phyloP scores from a whole-genome alignment of 2,888 invertebrate genomes.

The Conops quadrifasciatus region DNA sequence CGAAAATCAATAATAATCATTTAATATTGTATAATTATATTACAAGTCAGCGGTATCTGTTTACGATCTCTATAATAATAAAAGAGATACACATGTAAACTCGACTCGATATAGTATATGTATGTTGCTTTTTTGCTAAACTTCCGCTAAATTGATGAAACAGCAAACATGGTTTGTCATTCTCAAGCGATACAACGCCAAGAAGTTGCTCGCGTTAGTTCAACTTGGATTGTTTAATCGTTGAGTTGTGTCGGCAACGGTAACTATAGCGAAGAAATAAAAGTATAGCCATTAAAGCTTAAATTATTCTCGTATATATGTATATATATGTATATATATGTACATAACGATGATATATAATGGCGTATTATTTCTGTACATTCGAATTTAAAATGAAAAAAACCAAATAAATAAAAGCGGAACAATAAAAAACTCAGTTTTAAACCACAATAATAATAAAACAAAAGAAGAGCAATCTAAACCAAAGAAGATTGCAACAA shows the following conservation, averaged over 20 bases:
- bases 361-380: too few relatives aligned
- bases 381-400: neutral
- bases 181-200: neutral
- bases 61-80: too few relatives aligned
- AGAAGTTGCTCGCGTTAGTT: conserved; percentile 47
- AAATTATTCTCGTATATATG: neutral
- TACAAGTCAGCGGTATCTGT: too few relatives aligned
- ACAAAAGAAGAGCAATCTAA: neutral
- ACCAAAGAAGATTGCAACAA: neutral
- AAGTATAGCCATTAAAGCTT: neutral
- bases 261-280: conserved; percentile 49
- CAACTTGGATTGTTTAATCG: conserved; percentile 56
- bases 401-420: conserved; percentile 10
- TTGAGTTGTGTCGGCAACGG: conserved; percentile 56
- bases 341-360: too few relatives aligned
- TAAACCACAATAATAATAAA: conserved; percentile 32
- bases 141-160: conserved; percentile 1
- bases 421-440: conserved; percentile 10
- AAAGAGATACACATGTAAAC: too few relatives aligned
- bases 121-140: neutral
- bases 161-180: neutral
- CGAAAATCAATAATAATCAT: neutral
- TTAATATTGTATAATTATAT: neutral
- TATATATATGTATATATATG: conserved; percentile 8
- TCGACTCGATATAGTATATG: neutral